phyloP scores from a whole-genome alignment of 1,140 invertebrate species.

The Gyrodactylus salaris region DNA sequence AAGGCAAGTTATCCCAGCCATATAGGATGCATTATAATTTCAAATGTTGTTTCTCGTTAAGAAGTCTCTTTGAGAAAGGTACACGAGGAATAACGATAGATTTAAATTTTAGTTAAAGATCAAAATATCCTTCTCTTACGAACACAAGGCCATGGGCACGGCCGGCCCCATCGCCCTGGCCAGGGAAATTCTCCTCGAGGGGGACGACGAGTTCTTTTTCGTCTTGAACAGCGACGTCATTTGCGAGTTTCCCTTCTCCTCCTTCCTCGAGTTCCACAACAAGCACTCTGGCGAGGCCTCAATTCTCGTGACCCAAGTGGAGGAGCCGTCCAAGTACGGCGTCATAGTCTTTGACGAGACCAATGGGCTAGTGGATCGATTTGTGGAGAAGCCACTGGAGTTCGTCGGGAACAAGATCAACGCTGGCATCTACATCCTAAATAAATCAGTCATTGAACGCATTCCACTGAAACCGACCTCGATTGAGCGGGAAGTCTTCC shows the following conservation, averaged over 20 bases:
- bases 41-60: too few relatives aligned
- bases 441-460: constrained; percentile 49
- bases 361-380: constrained; percentile 40
- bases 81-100: too few relatives aligned
- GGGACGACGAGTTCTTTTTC: constrained; percentile 56
- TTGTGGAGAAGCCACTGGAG: constrained; percentile 93
- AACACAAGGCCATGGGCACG: not conserved
- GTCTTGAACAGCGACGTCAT: constrained; percentile 95
- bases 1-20: too few relatives aligned
- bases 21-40: too few relatives aligned
- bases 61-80: too few relatives aligned
- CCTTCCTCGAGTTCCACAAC: constrained; percentile 62
- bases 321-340: constrained; percentile 96
- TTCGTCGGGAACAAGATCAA: constrained; percentile 99
- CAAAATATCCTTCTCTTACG: not conserved
- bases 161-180: constrained; percentile 62
- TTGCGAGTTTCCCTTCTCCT: constrained; percentile 89
- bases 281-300: constrained; percentile 76
- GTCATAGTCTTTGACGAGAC: constrained; percentile 45
- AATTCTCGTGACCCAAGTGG: constrained; percentile 87
- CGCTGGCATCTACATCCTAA: constrained; percentile 88
- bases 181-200: constrained; percentile 30
- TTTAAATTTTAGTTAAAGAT: not conserved
- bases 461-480: constrained; percentile 68
- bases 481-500: constrained; percentile 96